These are phyloP conservation scores for Oligia latruncula DNA, from an alignment of 2,888 invertebrate genomes.

Conservation along the genomic window DNA sequence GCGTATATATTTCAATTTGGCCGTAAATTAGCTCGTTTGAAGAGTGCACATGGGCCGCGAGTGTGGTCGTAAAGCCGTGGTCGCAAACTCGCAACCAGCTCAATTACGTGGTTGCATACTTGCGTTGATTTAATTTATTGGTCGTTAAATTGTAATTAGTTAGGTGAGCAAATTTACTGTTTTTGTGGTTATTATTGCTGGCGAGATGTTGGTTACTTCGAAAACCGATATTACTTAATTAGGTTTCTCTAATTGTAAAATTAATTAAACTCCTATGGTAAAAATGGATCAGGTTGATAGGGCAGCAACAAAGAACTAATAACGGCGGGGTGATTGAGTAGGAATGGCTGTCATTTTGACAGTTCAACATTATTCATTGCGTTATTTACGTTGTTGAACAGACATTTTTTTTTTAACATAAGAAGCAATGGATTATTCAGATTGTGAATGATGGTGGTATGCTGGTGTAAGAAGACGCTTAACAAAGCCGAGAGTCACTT, in stretches of 20 bases:
- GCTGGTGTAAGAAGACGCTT: too few species aligned
- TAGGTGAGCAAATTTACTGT: slow-evolving; percentile 21
- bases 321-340: too few species aligned
- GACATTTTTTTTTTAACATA: too few species aligned
- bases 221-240: background rate
- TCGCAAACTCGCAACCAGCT: slow-evolving; percentile 15
- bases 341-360: too few species aligned
- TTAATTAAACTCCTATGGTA: background rate
- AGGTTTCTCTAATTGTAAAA: background rate
- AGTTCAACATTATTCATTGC: too few species aligned
- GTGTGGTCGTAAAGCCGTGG: slow-evolving; percentile 47
- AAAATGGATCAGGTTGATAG: background rate
- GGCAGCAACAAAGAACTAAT: background rate
- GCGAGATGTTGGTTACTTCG: background rate
- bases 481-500: too few species aligned
- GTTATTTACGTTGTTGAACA: too few species aligned
- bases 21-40: slow-evolving; percentile 61
- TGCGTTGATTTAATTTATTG: slow-evolving; percentile 53
- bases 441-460: too few species aligned
- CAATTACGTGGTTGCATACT: slow-evolving; percentile 53
- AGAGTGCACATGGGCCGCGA: slow-evolving; percentile 50
- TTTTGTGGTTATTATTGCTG: slow-evolving; percentile 35
- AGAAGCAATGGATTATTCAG: too few species aligned
- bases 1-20: slow-evolving; percentile 59
- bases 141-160: slow-evolving; percentile 62